phyloP scores from a whole-genome alignment of 2,888 invertebrate genomes.

The Tromatobia lineatoria region DNA sequence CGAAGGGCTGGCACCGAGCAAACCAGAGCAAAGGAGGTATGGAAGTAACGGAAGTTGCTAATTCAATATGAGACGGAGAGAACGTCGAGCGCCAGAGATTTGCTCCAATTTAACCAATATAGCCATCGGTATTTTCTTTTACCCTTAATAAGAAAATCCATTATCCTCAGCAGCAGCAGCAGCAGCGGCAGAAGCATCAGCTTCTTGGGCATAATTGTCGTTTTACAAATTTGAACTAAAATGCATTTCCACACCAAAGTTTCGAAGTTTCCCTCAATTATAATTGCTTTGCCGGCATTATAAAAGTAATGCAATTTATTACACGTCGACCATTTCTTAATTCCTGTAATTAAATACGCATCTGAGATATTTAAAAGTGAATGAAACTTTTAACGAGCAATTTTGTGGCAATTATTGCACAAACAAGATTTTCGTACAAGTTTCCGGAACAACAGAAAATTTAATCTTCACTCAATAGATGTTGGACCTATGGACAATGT shows the following conservation, averaged over 20 bases:
- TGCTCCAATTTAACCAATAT: not conserved
- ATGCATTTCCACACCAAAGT: not conserved
- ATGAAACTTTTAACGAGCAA: not conserved
- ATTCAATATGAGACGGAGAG: slow-evolving; percentile 26
- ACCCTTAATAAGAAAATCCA: slow-evolving; percentile 19
- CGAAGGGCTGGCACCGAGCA: not conserved
- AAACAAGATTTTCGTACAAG: not conserved
- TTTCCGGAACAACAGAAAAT: not conserved
- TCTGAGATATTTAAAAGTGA: not conserved
- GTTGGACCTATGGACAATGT: no score
- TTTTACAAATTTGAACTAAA: slow-evolving; percentile 11
- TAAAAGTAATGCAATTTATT: not conserved
- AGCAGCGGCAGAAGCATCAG: not conserved
- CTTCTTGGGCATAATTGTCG: not conserved
- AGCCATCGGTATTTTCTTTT: slow-evolving; percentile 6
- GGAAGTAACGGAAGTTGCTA: slow-evolving; percentile 17
- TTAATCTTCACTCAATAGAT: not conserved
- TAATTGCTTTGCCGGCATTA: not conserved
- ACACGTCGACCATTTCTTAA: not conserved
- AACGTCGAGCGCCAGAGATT: slow-evolving; percentile 11
- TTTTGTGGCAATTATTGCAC: not conserved
- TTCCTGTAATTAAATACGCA: not conserved
- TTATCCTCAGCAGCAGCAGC: slow-evolving; percentile 6
- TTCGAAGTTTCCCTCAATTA: not conserved
- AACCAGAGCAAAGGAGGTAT: slow-evolving; percentile 7